Evolutionary conservation across 1,140 invertebrate species (phyloP), one percentile per base, ranked within the genome.

Genomic region (Acromyrmex heyeri): DNA sequence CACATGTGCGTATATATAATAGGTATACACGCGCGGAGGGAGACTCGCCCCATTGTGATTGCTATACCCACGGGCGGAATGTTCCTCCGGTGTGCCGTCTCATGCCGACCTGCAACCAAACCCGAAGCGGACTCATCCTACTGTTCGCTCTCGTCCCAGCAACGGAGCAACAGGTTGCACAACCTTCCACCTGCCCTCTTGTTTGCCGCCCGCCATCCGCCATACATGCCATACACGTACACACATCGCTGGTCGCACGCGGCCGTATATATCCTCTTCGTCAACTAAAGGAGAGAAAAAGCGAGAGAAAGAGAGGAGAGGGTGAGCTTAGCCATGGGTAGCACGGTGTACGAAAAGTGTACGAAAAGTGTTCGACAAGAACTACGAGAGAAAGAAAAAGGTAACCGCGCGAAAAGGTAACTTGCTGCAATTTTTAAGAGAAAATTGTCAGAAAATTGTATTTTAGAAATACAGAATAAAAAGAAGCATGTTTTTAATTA

Each of bases 121-220:
- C 77, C 73, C 83, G 83, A 79, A 24, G 69, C 85, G 24, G 70
- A 88, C 90, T 88, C 89, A 86, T 90, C 90, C 85, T 88, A 91
- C 86, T 86, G 86, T 90, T 78, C 87, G 85, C 75, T 77, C 85
- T 86, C 81, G 85, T 91, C 85, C 87, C 73, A 73, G 79, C 89
- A 85, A 88, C 87, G 87, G 50, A 91, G 90, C 90, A 91, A 91
- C 90, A 91, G 90, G 89, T 91, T 91, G 90, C 90, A 91, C 90
- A 90, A 91, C 87, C 90, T 88, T 91, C 93, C 92, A 93, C 92
- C 91, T 93, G 91, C 91, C 88, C 89, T 92, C 91, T 91, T 91
- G 89, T 93, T 91, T 90, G 87, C 90, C 87, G 86, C 77, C 87
- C 91, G 88, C 91, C 89, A 86, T 92, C 86, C 91, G 88, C 91